Conservation (phyloP, 2,888 invertebrate species). For the Chalcosyrphus nemorum region DNA sequence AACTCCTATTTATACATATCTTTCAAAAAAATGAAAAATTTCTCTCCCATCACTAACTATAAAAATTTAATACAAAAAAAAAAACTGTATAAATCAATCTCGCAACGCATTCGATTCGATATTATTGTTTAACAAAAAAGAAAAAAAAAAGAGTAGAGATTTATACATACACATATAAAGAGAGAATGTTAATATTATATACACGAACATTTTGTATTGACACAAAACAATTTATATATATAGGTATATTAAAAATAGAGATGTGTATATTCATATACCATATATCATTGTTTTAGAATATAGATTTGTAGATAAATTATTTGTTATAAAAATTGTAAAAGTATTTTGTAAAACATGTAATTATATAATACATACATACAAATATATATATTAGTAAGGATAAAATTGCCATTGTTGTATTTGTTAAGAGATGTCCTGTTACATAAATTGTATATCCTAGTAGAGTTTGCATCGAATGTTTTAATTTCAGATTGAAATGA, state of each 20-base stretch:
- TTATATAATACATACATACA: too few relatives aligned
- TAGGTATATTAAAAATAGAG: constrained; percentile 14
- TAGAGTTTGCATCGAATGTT: constrained; percentile 68
- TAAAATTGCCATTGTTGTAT: constrained; percentile 67
- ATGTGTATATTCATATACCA: constrained; percentile 22
- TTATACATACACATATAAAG: constrained; percentile 44
- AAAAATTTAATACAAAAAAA: not conserved
- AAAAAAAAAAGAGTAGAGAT: too few relatives aligned
- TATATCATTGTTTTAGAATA: constrained; percentile 65
- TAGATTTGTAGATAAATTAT: constrained; percentile 47
- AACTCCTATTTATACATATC: constrained; percentile 70
- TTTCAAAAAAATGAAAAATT: constrained; percentile 3
- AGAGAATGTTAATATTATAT: constrained; percentile 45
- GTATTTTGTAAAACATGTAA: constrained; percentile 59
- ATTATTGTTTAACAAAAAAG: constrained; percentile 30
- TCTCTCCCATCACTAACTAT: constrained; percentile 25
- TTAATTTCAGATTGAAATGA: constrained; percentile 53
- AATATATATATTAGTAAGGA: constrained; percentile 37
- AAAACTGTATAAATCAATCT: constrained; percentile 15
- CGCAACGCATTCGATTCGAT: constrained; percentile 62
- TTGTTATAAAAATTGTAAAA: constrained; percentile 41
- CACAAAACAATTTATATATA: constrained; percentile 38
- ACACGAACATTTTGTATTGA: constrained; percentile 60
- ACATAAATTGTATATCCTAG: constrained; percentile 34
- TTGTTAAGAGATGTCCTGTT: constrained; percentile 53